Evolutionary conservation across 2,888 invertebrate species (phyloP).

Genomic region (Napeogenes inachia): DNA sequence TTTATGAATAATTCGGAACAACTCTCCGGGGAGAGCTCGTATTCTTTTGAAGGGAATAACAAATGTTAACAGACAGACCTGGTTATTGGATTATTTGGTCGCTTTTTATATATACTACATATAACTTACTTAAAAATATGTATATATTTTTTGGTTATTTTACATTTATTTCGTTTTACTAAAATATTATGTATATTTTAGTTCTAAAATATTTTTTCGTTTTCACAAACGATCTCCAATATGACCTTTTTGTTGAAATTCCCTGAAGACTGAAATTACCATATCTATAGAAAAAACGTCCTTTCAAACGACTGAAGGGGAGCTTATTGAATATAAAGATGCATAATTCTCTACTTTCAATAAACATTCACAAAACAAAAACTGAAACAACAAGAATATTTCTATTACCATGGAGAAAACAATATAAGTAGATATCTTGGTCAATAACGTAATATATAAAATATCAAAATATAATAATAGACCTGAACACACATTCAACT

Average conservation of each 20-base stretch:
- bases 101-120: too few relatives aligned
- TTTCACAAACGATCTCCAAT: not conserved
- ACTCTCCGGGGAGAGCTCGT: constrained; percentile 9
- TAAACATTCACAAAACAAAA: not conserved
- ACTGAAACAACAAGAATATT: too few relatives aligned
- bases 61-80: too few relatives aligned
- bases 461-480: too few relatives aligned
- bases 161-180: not conserved
- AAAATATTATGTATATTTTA: not conserved
- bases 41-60: not conserved
- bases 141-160: too few relatives aligned
- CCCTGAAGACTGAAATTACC: constrained; percentile 3
- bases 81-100: too few relatives aligned
- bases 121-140: too few relatives aligned
- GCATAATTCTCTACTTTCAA: not conserved
- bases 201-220: not conserved
- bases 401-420: too few relatives aligned
- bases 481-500: too few relatives aligned
- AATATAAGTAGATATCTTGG: too few relatives aligned
- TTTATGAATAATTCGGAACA: constrained; percentile 24
- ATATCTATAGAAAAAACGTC: not conserved
- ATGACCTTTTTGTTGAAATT: not conserved
- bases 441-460: too few relatives aligned
- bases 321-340: constrained; percentile 3
- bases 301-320: not conserved